Base-by-base conservation (phyloP, 2,113 vertebrate species). In the Perca fluviatilis region DNA sequence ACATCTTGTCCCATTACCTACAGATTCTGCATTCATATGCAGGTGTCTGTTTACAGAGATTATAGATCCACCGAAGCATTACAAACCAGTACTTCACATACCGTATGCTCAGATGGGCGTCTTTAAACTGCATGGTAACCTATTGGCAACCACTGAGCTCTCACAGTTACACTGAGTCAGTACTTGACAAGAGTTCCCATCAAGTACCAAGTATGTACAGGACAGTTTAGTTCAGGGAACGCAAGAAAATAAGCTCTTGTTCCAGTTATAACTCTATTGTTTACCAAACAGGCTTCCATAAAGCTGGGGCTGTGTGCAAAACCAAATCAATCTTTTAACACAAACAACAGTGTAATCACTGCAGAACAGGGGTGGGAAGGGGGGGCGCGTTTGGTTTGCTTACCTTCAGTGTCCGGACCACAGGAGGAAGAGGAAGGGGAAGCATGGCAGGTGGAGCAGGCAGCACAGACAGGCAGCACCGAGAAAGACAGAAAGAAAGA, bases 381-480 rank as follows among this genome's bases (percentile, higher is more conserved):
- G 27, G 16, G 60, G 13, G 0, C 0, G 49, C 1, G 71, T 53
- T 69, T 0, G 25, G 0, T 79, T 61, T 58, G 14, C 79, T 83
- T 80, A 90, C 83, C 88, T 90, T 78, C 14, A 72, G 25, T 40
- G 51, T 36, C 53, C 10, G 0, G 60, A 50, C 14, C 58, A 65
- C 57, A 62, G 21, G 14, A 40, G 3, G 82, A 70, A 23, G 71
- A 80, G 10, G 63, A 83, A 13, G 27, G 51, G 23, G 47, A 61
- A 1, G 67, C 46, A 50, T 23, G 60, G 50, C 49, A 53, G 25
- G 14, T 3, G 25, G 57, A 60, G 60, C 16, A 30, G 30, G 18
- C 78, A 5, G 62, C 63, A 60, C 27, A 27, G 27, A 27, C 16
- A 23, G 30, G 18, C 78, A 5, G 62, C 63, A 60, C 27, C 25